Conservation (phyloP, 2,797 vertebrate species). For the Phalloptychus januarius region DNA sequence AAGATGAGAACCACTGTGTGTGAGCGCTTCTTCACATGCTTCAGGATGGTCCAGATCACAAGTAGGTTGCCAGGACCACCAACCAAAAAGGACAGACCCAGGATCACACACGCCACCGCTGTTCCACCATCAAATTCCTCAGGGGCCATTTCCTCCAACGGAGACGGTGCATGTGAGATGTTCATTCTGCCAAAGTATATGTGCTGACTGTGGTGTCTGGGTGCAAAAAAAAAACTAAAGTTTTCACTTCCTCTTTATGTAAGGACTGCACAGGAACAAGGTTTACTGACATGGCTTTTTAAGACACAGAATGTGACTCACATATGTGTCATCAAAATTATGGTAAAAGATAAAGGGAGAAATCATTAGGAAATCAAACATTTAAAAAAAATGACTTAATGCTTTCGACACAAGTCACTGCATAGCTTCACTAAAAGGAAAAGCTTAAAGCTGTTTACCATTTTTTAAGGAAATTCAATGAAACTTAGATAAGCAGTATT, state of each 20-base stretch:
- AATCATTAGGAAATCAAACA: neutral
- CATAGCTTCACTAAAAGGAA: neutral
- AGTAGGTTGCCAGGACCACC: slow-evolving; percentile 87
- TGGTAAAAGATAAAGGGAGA: neutral
- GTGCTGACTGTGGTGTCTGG: slow-evolving; percentile 67
- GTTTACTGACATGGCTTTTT: slow-evolving; percentile 58
- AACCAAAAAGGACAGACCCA: slow-evolving; percentile 83
- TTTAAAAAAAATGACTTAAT: neutral
- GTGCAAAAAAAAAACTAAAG: slow-evolving; percentile 56
- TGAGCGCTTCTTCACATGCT: slow-evolving; percentile 81
- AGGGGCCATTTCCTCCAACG: slow-evolving; percentile 50
- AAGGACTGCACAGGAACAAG: slow-evolving; percentile 61
- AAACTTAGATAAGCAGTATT: neutral
- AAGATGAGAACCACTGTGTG: slow-evolving; percentile 87
- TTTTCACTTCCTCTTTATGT: slow-evolving; percentile 76
- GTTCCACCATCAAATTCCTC: slow-evolving; percentile 62
- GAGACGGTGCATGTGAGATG: slow-evolving; percentile 28
- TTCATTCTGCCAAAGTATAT: slow-evolving; percentile 67
- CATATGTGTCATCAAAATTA: slow-evolving; percentile 25
- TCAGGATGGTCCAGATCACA: slow-evolving; percentile 87
- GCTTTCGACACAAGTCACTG: neutral
- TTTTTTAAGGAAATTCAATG: neutral
- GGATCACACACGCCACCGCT: slow-evolving; percentile 77
- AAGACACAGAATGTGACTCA: slow-evolving; percentile 54
- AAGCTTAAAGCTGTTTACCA: neutral